phyloP scores from a whole-genome alignment of 2,888 invertebrate genomes.

The Tupiocoris notatus region DNA sequence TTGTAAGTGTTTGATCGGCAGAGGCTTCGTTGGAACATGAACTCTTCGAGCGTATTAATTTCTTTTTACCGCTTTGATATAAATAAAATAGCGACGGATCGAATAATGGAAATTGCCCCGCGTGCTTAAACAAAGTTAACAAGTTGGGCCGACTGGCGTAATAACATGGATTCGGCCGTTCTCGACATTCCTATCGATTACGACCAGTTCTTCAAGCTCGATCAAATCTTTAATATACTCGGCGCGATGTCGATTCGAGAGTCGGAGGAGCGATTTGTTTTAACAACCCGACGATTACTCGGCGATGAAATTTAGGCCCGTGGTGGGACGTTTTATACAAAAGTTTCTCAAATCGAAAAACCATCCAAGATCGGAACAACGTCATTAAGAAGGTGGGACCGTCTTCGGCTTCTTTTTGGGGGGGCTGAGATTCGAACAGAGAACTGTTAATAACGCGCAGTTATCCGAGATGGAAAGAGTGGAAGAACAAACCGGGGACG shows the following conservation, averaged over 20 bases:
- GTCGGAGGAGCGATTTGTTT: not conserved
- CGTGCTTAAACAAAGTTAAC: too few species aligned
- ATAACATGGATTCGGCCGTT: not conserved
- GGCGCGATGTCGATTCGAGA: not conserved
- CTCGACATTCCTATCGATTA: not conserved
- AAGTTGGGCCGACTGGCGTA: too few species aligned
- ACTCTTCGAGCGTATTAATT: too few species aligned
- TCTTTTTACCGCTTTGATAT: too few species aligned
- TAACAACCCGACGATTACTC: not conserved
- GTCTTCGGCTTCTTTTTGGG: not conserved
- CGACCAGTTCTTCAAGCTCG: not conserved
- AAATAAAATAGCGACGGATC: too few species aligned
- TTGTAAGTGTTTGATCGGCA: too few species aligned
- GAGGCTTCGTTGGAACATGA: too few species aligned
- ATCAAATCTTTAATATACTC: not conserved
- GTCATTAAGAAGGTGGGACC: not conserved
- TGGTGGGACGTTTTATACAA: not conserved
- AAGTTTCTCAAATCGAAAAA: not conserved
- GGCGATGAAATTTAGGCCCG: not conserved
- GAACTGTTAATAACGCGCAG: not conserved
- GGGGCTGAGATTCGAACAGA: not conserved
- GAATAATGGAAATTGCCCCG: too few species aligned
- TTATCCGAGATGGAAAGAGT: too few species aligned
- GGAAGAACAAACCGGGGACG: too few species aligned
- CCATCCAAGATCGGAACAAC: not conserved